These are phyloP conservation scores for Perdix hodgsoniae DNA, from an alignment of 2,797 vertebrate genomes.

Conservation along the genomic window DNA sequence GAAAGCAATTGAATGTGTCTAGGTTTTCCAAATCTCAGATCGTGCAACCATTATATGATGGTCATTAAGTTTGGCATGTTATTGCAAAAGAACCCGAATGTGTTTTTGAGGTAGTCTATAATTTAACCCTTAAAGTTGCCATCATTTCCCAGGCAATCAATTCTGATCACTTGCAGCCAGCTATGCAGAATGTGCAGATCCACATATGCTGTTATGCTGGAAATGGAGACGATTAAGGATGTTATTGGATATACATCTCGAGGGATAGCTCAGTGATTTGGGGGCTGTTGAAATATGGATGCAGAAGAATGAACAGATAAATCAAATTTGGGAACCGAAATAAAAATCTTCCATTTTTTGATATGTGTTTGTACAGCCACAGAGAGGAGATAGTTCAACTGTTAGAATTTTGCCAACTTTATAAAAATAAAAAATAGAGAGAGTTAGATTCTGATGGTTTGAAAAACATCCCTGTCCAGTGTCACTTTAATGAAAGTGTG, in stretches of 20 bases:
- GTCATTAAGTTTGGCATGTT: constrained; percentile 28
- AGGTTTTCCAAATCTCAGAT: constrained; percentile 56
- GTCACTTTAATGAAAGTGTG: background rate
- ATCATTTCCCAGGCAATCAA: background rate
- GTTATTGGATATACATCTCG: background rate
- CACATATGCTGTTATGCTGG: background rate
- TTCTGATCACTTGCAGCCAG: background rate
- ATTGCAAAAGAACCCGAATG: background rate
- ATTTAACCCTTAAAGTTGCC: constrained; percentile 16
- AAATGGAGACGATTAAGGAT: background rate
- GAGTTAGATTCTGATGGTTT: background rate
- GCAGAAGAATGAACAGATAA: background rate
- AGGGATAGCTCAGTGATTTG: background rate
- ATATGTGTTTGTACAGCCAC: background rate
- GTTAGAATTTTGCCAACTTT: background rate
- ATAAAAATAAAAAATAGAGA: background rate
- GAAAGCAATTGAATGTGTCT: constrained; percentile 41
- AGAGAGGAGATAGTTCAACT: background rate
- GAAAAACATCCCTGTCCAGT: background rate
- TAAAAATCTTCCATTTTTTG: background rate
- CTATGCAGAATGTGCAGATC: background rate
- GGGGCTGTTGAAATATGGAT: background rate
- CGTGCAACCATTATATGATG: constrained; percentile 34
- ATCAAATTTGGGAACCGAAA: background rate
- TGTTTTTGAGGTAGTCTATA: background rate